Conservation (phyloP, 2,888 invertebrate genomes). For the Pandemis heparana region DNA sequence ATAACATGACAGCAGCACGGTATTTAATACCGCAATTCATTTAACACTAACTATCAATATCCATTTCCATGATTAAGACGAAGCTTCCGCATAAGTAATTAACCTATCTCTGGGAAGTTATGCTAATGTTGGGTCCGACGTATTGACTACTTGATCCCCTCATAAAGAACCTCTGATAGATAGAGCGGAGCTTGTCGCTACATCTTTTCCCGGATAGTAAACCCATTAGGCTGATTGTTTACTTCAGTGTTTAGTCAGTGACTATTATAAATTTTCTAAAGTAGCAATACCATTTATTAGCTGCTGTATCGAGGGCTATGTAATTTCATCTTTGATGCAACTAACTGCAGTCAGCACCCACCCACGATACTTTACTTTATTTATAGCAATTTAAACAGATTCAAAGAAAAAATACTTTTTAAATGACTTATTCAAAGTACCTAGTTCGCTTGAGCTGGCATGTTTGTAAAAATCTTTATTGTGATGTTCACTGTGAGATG, state of each 20-base stretch:
- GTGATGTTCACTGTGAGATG: conserved; percentile 24
- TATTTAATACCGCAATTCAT: neutral
- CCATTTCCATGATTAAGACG: conserved; percentile 5
- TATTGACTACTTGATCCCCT: conserved; percentile 61
- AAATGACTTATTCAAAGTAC: too few relatives aligned
- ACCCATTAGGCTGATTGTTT: conserved; percentile 22
- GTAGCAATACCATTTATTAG: neutral
- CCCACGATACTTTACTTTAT: too few relatives aligned
- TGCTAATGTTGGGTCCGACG: conserved; percentile 51
- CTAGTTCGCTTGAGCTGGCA: neutral
- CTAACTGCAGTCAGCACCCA: neutral
- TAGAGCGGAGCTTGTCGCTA: conserved; percentile 43
- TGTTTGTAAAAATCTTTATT: neutral
- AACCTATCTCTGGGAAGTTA: conserved; percentile 48
- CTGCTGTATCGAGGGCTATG: neutral
- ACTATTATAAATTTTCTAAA: neutral
- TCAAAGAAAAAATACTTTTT: too few relatives aligned
- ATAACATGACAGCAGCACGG: neutral
- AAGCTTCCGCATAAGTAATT: conserved; percentile 48
- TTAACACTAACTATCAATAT: neutral
- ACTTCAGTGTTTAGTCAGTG: neutral
- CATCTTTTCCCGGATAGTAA: conserved; percentile 16
- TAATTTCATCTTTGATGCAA: conserved; percentile 1
- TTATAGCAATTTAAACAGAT: too few relatives aligned
- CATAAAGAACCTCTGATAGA: conserved; percentile 56